Base-by-base conservation (phyloP, 1,140 invertebrate species). In the Calycopis cecrops region DNA sequence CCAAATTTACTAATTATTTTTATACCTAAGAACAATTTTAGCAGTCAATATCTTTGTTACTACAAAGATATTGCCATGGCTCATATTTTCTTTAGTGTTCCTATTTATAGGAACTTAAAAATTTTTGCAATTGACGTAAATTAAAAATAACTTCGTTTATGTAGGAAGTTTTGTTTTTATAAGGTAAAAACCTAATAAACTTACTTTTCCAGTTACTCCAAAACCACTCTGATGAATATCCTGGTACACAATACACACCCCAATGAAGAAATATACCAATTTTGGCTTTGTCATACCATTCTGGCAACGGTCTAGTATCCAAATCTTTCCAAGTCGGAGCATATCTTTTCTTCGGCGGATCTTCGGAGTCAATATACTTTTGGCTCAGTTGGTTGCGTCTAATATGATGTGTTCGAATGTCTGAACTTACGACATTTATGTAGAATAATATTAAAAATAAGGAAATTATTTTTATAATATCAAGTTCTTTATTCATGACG, bases 211-310 rank as follows among this genome's bases (percentile, higher is more conserved):
- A 95, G 71, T 93, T 88, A 1, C 82, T 89, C 95, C 95, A 97
- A 82, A 97, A 97, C 96, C 96, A 97, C 89, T 97, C 96, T 1
- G 92, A 92, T 0, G 91, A 90, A 80, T 92, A 95, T 62, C 94
- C 93, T 0, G 96, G 97, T 0, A 98, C 97, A 0, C 95, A 93
- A 71, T 93, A 98, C 0, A 98, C 93, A 3, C 97, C 97, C 95
- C 96, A 98, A 69, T 98, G 97, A 38, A 98, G 88, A 73, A 98
- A 98, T 58, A 98, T 97, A 12, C 97, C 97, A 62, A 98, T 89
- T 88, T 98, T 98, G 0, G 91, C 93, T 50, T 95, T 88, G 70
- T 97, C 96, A 71, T 95, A 98, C 97, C 97, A 98, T 9, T 66
- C 14, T 0, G 97, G 97, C 40, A 97, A 67, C 0, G 94, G 94